Percentiles rank a stretch among this genome's conserved stretches.
These are phyloP conservation scores for Rhinella marina DNA, from an alignment of 2,797 vertebrate species.

Conservation along the genomic window DNA sequence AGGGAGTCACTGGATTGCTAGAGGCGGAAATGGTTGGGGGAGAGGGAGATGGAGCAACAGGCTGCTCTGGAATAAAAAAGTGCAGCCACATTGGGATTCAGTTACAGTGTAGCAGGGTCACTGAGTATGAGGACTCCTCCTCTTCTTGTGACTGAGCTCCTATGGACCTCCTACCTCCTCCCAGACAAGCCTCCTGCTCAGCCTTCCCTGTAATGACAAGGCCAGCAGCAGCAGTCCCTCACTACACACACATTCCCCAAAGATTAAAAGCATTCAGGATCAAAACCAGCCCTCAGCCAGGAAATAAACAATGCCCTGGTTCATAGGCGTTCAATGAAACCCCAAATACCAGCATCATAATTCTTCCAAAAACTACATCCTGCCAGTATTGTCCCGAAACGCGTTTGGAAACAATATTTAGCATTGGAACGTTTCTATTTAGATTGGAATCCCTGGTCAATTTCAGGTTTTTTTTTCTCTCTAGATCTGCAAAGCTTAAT, in stretches of 20 bases:
- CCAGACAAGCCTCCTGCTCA: not conserved
- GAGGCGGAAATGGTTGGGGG: conserved; percentile 45
- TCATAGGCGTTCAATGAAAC: not conserved
- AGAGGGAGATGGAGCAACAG: conserved; percentile 40
- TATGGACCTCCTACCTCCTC: conserved; percentile 36
- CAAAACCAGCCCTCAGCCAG: conserved; percentile 43
- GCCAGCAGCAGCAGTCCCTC: conserved; percentile 36
- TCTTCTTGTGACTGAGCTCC: conserved; percentile 43
- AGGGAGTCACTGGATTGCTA: conserved; percentile 37
- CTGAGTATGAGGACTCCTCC: conserved; percentile 39
- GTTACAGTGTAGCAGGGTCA: conserved; percentile 52
- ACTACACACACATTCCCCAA: conserved; percentile 36
- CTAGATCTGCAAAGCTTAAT: not conserved
- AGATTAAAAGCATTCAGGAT: conserved; percentile 48
- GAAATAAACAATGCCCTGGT: conserved; percentile 30
- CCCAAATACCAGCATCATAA: not conserved
- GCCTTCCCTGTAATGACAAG: conserved; percentile 22
- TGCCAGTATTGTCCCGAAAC: conserved; percentile 4
- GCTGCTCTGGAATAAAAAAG: conserved; percentile 45
- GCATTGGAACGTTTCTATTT: conserved; percentile 27
- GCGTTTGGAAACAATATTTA: not conserved
- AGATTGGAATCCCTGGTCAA: conserved; percentile 14
- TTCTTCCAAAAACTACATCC: not conserved
- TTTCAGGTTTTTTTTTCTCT: conserved; percentile 1
- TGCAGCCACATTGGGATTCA: conserved; percentile 53